phyloP scores from a whole-genome alignment of 2,797 vertebrate species.

The Enteromius radiatus region DNA sequence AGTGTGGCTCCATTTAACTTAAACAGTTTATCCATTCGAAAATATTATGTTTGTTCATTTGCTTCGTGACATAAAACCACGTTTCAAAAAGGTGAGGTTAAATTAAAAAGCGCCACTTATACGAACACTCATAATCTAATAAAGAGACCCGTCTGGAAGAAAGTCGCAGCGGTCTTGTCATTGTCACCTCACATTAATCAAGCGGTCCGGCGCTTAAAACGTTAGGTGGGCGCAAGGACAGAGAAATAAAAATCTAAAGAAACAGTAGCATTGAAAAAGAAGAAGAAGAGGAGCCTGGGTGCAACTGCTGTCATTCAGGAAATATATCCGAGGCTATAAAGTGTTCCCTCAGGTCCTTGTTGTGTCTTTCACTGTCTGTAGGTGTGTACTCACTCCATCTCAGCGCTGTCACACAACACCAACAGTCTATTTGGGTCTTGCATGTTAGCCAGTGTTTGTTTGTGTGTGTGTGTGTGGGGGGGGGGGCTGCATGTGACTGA shows the following conservation, averaged over 20 bases:
- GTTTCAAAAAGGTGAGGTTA: constrained; percentile 11
- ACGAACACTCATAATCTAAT: constrained; percentile 32
- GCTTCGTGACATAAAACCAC: background rate
- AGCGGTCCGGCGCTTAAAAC: constrained; percentile 51
- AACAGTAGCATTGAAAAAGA: constrained; percentile 35
- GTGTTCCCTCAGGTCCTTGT: constrained; percentile 61
- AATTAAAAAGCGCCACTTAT: background rate
- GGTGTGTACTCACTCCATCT: constrained; percentile 62
- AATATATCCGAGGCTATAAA: constrained; percentile 61
- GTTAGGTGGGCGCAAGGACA: constrained; percentile 52
- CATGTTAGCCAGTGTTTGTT: constrained; percentile 48
- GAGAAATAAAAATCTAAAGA: constrained; percentile 53
- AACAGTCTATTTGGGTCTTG: constrained; percentile 67
- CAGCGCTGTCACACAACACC: constrained; percentile 64
- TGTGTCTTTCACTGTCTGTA: constrained; percentile 58
- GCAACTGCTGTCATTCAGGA: constrained; percentile 59
- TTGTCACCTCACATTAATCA: constrained; percentile 57
- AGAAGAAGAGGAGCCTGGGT: constrained; percentile 10
- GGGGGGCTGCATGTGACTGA: constrained; percentile 63
- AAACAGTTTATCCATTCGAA: constrained; percentile 26
- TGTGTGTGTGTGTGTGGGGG: constrained; percentile 46
- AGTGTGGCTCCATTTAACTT: constrained; percentile 7
- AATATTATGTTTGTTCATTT: constrained; percentile 33
- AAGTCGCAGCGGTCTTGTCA: constrained; percentile 48
- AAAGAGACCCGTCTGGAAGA: constrained; percentile 37